Evolutionary conservation across 2,888 invertebrate genomes (phyloP), one percentile per base, ranked within the genome.

Genomic region (Salticus scenicus): DNA sequence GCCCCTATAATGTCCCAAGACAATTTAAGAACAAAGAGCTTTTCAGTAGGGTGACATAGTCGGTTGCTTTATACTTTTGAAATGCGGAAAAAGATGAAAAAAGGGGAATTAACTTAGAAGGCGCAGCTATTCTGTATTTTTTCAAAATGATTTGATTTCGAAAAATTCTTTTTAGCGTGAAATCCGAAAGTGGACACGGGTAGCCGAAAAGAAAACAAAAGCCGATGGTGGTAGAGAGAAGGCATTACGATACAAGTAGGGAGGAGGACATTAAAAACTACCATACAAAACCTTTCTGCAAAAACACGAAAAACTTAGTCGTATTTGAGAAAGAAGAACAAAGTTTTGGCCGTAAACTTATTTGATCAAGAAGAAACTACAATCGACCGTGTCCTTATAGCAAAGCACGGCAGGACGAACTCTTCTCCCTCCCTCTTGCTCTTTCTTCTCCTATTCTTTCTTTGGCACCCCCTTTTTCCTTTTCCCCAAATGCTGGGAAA

Each of bases 291-390:
- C 63, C 79, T 66, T 79, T 71, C 63, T 71, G 28, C 51, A 79
- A 74, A 86, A 79, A 80, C 79, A 80, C 75, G 80, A 80, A 86
- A 80, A 86, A 75, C 85, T 80, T 67, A 85, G 84, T 80, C 75
- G 79, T 72, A 80, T 86, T 80, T 80, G 79, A 70, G 57, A 80
- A 86, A 85, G 75, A 85, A 86, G 79, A 86, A 86, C 85, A 86
- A 86, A 86, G 85, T 86, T 86, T 80, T 71, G 85, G 75, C 80
- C 85, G 80, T 86, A 86, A 86, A 86, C 85, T 86, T 86, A 86
- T 86, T 86, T 86, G 85, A 86, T 86, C 85, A 80, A 86, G 85
- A 76, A 86, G 85, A 86, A 86, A 86, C 85, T 86, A 86, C 77
- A 80, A 86, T 86, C 85, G 85, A 86, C 85, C 85, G 75, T 86